Evolutionary conservation across 1,140 invertebrate species (phyloP).

Genomic region (Gerris buenoi): DNA sequence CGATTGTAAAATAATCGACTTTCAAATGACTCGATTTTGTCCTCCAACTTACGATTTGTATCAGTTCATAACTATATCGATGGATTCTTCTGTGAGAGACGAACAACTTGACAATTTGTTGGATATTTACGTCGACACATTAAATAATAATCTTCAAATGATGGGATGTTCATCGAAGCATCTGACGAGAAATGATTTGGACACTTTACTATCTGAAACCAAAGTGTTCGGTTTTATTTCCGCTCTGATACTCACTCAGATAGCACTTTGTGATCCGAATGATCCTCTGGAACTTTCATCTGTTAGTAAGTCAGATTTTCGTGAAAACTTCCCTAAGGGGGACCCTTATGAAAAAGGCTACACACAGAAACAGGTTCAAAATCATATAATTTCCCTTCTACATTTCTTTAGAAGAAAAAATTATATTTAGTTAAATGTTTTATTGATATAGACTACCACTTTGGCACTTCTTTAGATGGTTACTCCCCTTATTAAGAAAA

Average conservation of each 20-base stretch:
- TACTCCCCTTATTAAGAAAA: too few relatives aligned
- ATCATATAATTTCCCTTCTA: not conserved
- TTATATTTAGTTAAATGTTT: not conserved
- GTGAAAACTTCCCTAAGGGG: not conserved
- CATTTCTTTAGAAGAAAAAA: not conserved
- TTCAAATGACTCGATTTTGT: not conserved
- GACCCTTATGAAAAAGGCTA: not conserved
- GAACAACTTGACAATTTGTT: not conserved
- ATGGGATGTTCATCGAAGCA: not conserved
- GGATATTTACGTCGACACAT: not conserved
- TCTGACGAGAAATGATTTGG: not conserved
- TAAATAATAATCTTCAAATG: not conserved
- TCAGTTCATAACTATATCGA: not conserved
- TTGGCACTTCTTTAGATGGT: too few relatives aligned
- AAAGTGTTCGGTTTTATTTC: not conserved
- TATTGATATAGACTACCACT: too few relatives aligned
- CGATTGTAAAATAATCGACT: not conserved
- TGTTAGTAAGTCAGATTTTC: not conserved
- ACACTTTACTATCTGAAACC: not conserved
- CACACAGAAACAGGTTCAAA: not conserved
- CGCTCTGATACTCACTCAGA: not conserved
- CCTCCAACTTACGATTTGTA: not conserved
- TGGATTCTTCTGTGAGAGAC: not conserved
- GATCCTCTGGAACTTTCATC: not conserved
- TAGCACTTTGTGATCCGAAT: not conserved